These are phyloP conservation scores for Oophaga pumilio DNA, from an alignment of 2,113 vertebrate genomes.

Conservation along the genomic window DNA sequence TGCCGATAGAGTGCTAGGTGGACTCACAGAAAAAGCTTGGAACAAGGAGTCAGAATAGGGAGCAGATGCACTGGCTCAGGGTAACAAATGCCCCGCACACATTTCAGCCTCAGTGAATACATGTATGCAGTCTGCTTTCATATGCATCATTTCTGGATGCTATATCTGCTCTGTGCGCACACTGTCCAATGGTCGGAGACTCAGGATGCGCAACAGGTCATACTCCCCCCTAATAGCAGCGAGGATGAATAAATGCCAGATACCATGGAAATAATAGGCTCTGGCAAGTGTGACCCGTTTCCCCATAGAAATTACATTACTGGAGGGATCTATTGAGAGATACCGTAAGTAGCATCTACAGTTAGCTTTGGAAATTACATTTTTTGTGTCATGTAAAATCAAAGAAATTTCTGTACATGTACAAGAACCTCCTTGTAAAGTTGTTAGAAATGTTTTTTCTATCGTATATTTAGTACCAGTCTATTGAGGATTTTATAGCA, in stretches of 20 bases:
- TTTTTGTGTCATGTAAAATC: background rate
- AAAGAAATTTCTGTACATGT: background rate
- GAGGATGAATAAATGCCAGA: background rate
- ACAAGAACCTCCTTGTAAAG: background rate
- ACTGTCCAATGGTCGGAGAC: background rate
- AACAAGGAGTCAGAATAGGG: background rate
- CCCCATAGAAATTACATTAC: background rate
- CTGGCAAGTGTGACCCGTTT: background rate
- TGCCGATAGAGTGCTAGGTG: background rate
- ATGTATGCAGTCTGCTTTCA: background rate
- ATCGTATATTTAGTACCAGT: background rate
- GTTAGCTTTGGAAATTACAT: background rate
- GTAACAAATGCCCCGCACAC: background rate
- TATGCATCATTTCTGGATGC: background rate
- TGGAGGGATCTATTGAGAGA: background rate
- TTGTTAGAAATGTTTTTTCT: background rate
- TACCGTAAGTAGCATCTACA: background rate
- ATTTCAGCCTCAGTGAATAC: background rate
- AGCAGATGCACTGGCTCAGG: background rate
- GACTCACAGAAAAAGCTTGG: background rate
- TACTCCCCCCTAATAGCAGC: background rate
- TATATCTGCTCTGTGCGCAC: background rate
- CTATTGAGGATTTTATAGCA: background rate
- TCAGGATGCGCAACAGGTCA: background rate
- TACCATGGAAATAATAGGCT: background rate